phyloP scores from a whole-genome alignment of 2,113 vertebrate species.

The Oxygymnocypris stewartii region DNA sequence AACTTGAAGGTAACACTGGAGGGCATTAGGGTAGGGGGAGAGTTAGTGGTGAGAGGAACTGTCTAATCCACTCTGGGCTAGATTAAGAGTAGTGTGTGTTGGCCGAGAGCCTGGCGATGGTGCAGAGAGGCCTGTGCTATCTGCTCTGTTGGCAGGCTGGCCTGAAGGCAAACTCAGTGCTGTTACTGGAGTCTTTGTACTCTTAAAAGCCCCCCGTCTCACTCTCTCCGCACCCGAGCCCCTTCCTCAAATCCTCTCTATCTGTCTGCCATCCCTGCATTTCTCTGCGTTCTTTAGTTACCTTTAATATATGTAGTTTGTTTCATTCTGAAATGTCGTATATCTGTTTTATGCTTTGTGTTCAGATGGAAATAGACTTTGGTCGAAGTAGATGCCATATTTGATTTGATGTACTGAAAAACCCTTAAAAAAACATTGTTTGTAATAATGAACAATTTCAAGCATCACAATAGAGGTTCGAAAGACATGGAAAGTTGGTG shows the following conservation, averaged over 20 bases:
- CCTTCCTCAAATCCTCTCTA: constrained; percentile 50
- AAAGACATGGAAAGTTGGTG: background rate
- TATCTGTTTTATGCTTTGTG: background rate
- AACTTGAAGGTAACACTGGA: constrained; percentile 81
- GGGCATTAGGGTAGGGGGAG: constrained; percentile 76
- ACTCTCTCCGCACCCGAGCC: constrained; percentile 58
- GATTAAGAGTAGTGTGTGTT: constrained; percentile 76
- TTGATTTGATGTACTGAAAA: background rate
- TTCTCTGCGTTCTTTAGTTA: background rate
- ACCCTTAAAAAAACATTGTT: background rate
- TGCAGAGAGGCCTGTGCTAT: constrained; percentile 76
- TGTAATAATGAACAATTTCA: background rate
- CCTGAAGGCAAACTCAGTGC: constrained; percentile 75
- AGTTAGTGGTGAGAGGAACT: constrained; percentile 80
- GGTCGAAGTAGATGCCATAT: background rate
- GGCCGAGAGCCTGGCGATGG: constrained; percentile 71
- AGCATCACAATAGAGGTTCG: background rate
- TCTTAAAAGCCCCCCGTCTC: constrained; percentile 69
- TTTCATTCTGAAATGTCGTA: background rate
- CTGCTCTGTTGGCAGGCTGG: constrained; percentile 78
- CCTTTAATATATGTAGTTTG: background rate
- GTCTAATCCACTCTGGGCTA: constrained; percentile 82
- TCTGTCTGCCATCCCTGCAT: constrained; percentile 9
- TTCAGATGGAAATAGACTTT: background rate
- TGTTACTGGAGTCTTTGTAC: constrained; percentile 77